Conservation (phyloP, 2,888 invertebrate genomes). For the Subacronicta megacephala region DNA sequence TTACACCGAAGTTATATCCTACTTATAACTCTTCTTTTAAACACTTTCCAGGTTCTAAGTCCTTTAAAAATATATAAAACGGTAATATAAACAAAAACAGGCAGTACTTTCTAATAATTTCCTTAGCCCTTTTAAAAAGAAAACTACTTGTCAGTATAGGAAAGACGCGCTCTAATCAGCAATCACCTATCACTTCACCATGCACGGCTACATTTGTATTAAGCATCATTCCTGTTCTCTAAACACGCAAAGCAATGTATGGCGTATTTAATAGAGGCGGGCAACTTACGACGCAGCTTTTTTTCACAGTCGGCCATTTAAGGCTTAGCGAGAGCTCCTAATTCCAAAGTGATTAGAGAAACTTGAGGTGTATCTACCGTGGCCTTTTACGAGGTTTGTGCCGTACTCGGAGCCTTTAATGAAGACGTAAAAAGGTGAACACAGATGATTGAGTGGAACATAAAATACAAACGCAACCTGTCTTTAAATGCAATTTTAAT, state of each 20-base stretch:
- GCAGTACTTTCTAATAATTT: conserved; percentile 38
- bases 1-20: too few relatives aligned
- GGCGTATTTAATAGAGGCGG: conserved; percentile 25
- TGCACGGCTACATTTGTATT: conserved; percentile 30
- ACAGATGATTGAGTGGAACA: conserved; percentile 22
- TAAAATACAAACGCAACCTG: conserved; percentile 19
- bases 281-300: conserved; percentile 68
- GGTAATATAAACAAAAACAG: not conserved
- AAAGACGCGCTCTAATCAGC: conserved; percentile 19
- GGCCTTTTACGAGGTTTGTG: conserved; percentile 57
- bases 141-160: conserved; percentile 37
- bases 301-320: conserved; percentile 59
- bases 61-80: too few relatives aligned
- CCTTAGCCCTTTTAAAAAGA: conserved; percentile 32
- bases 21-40: too few relatives aligned
- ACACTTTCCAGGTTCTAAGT: too few relatives aligned
- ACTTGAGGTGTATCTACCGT: conserved; percentile 62
- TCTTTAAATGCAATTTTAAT: conserved; percentile 20
- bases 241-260: conserved; percentile 29
- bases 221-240: conserved; percentile 2
- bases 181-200: conserved; percentile 15
- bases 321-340: conserved; percentile 75
- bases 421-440: conserved; percentile 60
- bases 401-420: conserved; percentile 70
- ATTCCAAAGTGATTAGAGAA: conserved; percentile 81